Evolutionary conservation across 2,113 vertebrate species (phyloP).

Genomic region (Sylvietta virens): DNA sequence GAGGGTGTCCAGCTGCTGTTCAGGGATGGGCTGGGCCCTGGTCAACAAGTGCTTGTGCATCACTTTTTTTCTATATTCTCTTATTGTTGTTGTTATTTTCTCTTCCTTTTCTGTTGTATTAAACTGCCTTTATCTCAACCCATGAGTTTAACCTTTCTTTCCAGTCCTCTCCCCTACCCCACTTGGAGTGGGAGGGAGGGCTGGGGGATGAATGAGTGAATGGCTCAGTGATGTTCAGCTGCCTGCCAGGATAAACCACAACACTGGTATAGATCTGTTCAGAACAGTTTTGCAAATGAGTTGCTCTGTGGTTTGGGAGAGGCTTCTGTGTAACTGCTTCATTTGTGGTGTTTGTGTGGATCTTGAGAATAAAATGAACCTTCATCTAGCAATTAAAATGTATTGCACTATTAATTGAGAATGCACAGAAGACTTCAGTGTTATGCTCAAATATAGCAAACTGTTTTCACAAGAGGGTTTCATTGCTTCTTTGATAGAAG

Average conservation of each 20-base stretch:
- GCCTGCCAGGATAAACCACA: not conserved
- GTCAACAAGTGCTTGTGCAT: not conserved
- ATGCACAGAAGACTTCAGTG: not conserved
- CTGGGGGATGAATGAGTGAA: not conserved
- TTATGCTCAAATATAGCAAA: not conserved
- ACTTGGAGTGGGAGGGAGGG: not conserved
- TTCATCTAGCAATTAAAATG: not conserved
- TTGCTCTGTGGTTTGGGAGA: conserved; percentile 1
- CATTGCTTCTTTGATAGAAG: not conserved
- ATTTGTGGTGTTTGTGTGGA: not conserved
- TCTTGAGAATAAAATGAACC: not conserved
- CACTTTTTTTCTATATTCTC: not conserved
- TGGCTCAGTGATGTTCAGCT: not conserved
- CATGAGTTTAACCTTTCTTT: not conserved
- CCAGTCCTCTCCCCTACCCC: fast-evolving
- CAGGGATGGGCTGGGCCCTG: not conserved
- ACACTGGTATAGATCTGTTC: not conserved
- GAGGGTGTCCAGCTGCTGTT: not conserved
- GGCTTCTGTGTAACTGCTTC: not conserved
- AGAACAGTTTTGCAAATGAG: not conserved
- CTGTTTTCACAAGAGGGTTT: not conserved
- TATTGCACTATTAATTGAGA: conserved; percentile 5
- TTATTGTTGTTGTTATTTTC: not conserved
- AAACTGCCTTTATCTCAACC: not conserved
- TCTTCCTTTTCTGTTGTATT: not conserved